Conservation (phyloP, 1,140 invertebrate genomes). For the Listronotus oregonensis region DNA sequence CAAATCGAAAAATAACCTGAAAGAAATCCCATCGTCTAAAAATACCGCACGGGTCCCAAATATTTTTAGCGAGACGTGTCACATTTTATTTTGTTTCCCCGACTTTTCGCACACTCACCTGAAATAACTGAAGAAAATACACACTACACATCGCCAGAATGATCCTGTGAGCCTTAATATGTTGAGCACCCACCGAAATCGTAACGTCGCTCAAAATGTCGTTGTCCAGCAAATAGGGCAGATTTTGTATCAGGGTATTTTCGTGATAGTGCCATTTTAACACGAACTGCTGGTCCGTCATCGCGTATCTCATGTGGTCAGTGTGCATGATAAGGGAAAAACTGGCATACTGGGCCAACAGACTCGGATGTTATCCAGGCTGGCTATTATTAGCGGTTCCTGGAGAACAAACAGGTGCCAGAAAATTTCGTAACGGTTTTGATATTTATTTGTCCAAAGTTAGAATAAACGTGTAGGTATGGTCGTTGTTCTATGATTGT, state of each 20-base stretch:
- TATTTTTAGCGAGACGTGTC: background rate
- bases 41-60: slow-evolving; percentile 4
- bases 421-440: slow-evolving; percentile 44
- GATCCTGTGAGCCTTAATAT: slow-evolving; percentile 82
- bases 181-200: slow-evolving; percentile 77
- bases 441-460: too few relatives aligned
- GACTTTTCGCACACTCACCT: slow-evolving; percentile 58
- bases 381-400: slow-evolving; percentile 50
- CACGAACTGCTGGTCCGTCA: slow-evolving; percentile 70
- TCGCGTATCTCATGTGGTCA: slow-evolving; percentile 33
- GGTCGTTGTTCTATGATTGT: too few relatives aligned
- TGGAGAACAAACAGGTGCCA: slow-evolving; percentile 55
- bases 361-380: slow-evolving; percentile 52
- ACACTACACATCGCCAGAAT: slow-evolving; percentile 89
- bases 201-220: slow-evolving; percentile 90
- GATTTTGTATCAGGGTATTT: slow-evolving; percentile 79
- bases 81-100: too few relatives aligned
- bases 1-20: background rate
- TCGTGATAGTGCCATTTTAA: slow-evolving; percentile 80
- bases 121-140: slow-evolving; percentile 89
- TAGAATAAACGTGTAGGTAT: too few relatives aligned
- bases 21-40: background rate
- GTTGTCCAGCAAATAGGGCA: slow-evolving; percentile 80
- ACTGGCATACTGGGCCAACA: slow-evolving; percentile 44
- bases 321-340: slow-evolving; percentile 47